Evolutionary conservation across 1,140 invertebrate species (phyloP), one percentile per base, ranked within the genome.

Genomic region (Zaprionus davidi): DNA sequence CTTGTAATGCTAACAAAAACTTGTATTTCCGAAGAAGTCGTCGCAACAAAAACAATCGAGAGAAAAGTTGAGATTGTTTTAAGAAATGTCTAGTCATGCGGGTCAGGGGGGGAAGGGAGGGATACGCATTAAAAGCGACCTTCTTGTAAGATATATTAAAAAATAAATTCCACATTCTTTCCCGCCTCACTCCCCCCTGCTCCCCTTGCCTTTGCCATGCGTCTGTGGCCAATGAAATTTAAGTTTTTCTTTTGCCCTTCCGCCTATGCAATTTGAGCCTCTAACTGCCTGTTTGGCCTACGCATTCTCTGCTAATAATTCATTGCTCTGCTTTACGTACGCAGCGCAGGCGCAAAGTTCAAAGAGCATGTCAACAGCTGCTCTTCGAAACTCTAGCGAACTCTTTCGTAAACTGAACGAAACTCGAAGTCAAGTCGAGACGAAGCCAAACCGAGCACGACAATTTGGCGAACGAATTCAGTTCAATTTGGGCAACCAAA

Each of bases 1-100:
- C 81, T 87, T 83, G 77, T 78, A 81, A 81, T 71, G 71, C 82
- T 79, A 87, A 84, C 84, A 87, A 81, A 72, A 87, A 87, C 49
- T 87, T 87, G 65, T 76, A 81, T 81, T 87, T 80, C 83, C 83
- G 77, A 80, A 58, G 60, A 64, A 66, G 62, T 38, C 56, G 38
- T 70, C 44, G 34, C 28, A 71, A 26, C 36, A 65, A 71, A 71
- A 78, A 57, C 49, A 73, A 49, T 44, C 53, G 75, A 34, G 31
- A 34, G 66, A 87, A 75, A 71, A 82, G 74, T 60, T 69, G 28
- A 70, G 56, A 70, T 62, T 65, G 7, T 51, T 57, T 46, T 44
- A 22, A 60, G 17, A 17, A 44, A 46, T 62, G 26, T 28, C 53
- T 28, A 26, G 53, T 56, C 53, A 31, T 17, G 26, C 5, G 5